Conservation (phyloP, 2,888 invertebrate species). For the Drosophila macrospina region DNA sequence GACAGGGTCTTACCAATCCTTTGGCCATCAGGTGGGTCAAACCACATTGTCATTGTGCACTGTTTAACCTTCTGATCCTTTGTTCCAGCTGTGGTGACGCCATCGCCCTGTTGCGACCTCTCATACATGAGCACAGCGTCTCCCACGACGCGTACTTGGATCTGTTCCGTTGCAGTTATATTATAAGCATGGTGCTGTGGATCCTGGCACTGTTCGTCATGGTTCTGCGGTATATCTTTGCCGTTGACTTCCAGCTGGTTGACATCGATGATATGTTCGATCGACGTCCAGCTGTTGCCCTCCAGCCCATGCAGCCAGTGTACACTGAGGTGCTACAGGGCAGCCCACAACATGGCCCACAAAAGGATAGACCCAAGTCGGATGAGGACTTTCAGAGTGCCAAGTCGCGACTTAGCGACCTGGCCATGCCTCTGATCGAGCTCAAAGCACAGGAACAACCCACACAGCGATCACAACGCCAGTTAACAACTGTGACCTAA, state of each 20-base stretch:
- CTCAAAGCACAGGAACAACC: constrained; percentile 23
- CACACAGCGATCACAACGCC: constrained; percentile 21
- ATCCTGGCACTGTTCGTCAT: constrained; percentile 77
- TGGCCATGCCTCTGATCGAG: constrained; percentile 73
- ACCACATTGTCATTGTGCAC: background rate
- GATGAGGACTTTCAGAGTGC: constrained; percentile 83
- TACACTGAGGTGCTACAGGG: constrained; percentile 66
- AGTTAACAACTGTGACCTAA: constrained; percentile 48
- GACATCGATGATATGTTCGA: constrained; percentile 78
- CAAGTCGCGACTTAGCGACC: constrained; percentile 80
- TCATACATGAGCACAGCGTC: constrained; percentile 73
- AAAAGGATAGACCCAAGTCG: constrained; percentile 63
- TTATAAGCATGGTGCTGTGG: constrained; percentile 76
- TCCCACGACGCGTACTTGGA: constrained; percentile 74
- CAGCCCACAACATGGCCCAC: constrained; percentile 60
- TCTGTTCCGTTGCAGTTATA: constrained; percentile 74
- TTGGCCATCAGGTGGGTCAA: constrained; percentile 65
- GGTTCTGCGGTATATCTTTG: constrained; percentile 78
- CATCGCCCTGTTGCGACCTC: constrained; percentile 77
- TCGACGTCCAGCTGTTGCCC: background rate
- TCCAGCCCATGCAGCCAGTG: constrained; percentile 43
- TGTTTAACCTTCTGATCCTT: background rate
- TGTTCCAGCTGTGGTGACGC: constrained; percentile 77
- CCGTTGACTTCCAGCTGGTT: constrained; percentile 81
- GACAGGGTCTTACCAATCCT: constrained; percentile 72